A percentile compares a stretch with the other conserved stretches of the same genome.
Conservation (phyloP, 2,113 vertebrate species). For the Centrocercus urophasianus region DNA sequence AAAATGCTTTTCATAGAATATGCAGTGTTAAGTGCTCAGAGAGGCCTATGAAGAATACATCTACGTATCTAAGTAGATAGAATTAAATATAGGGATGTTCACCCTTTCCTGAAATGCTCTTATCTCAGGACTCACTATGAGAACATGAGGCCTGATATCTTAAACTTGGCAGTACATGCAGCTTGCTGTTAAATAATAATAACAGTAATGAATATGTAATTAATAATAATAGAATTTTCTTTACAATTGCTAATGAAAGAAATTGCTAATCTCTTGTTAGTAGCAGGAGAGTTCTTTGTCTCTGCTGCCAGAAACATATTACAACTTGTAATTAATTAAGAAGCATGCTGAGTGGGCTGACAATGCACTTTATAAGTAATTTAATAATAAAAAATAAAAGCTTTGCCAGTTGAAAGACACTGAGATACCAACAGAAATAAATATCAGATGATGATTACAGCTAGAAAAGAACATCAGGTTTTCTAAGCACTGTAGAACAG, state of each 20-base stretch:
- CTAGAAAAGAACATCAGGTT: not conserved
- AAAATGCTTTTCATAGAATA: not conserved
- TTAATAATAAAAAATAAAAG: constrained; percentile 27
- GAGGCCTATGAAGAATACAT: not conserved
- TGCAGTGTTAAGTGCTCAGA: not conserved
- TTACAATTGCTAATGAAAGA: constrained; percentile 11
- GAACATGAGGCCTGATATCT: not conserved
- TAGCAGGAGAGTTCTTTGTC: constrained; percentile 11
- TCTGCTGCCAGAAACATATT: constrained; percentile 34
- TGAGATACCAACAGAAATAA: not conserved
- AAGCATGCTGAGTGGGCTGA: constrained; percentile 22
- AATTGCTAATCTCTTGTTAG: not conserved
- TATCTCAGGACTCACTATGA: not conserved
- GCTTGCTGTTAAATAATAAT: not conserved
- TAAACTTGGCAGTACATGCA: not conserved
- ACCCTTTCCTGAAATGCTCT: not conserved
- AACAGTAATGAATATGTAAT: constrained; percentile 6
- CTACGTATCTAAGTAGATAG: not conserved
- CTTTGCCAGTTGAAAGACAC: constrained; percentile 4
- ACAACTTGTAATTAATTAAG: constrained; percentile 53
- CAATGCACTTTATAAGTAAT: constrained; percentile 2
- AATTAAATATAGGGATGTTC: not conserved
- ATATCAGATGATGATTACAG: not conserved
- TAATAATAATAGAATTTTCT: constrained; percentile 14
- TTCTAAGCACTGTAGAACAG: not conserved